Base-by-base conservation (phyloP, 64 coral and sea anemone genomes). In the Stylophora pistillata region DNA sequence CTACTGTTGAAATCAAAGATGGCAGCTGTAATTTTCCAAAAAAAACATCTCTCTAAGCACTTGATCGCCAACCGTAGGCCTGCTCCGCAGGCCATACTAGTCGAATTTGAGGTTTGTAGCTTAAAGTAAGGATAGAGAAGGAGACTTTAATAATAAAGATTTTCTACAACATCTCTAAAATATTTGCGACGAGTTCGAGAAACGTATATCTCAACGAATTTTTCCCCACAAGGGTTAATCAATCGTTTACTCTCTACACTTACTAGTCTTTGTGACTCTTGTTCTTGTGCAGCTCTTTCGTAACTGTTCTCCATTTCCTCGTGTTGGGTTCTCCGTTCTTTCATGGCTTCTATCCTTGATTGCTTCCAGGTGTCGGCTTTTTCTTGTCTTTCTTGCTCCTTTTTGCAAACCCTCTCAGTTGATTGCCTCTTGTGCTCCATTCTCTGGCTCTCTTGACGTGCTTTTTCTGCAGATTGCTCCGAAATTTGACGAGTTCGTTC, bases 231-330 rank as follows among this genome's bases (percentile, higher is more conserved):
- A 82, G 52, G 34, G 16, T 56, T 29, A 13, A 58, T 10, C 4
- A 23, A 21, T 17, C 1, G 29, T 12, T 29, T 20, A n/a, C n/a
- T n/a, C n/a, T 26, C 23, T 9, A 64, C 47, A 18, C 94, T 88
- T 58, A 95, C 94, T 91, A 90, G 87, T 86, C 91, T 93, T 65
- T 87, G 87, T 30, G 90, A 59, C 54, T 89, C 80, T 32, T 90
- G 68, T 9, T 93, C 91, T 66, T 90, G 87, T 2, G 95, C 87
- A 0, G 95, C 95, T 15, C 79, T 74, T 71, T 96, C 95, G 29
- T 86, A 96, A 76, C 95, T 86, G 56, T 96, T 82, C 61, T 93
- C 95, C 87, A 96, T 93, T 56, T 93, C 86, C 12, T 96, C 81
- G 23, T 96, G 91, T 64, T 96, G 71, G 6, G 53, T 54, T 52